Evolutionary conservation across 2,113 vertebrate genomes (phyloP).

Genomic region (Syngnathoides biaculeatus): DNA sequence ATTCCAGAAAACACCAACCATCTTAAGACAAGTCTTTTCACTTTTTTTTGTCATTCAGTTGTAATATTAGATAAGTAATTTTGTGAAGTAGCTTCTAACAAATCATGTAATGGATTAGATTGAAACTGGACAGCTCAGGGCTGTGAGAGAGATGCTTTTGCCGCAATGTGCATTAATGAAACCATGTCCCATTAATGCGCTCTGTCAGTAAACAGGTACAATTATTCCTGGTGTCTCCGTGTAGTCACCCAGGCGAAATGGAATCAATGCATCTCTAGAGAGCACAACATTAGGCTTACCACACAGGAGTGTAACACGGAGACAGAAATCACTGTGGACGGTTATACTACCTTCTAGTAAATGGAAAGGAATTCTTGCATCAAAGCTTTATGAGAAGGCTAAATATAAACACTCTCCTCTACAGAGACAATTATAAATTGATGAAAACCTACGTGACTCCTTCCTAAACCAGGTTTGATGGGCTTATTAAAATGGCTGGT

Average conservation of each 20-base stretch:
- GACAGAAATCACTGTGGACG: constrained; percentile 23
- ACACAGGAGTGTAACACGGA: constrained; percentile 7
- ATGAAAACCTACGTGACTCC: constrained; percentile 36
- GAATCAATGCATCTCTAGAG: constrained; percentile 21
- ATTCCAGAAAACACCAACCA: too few species aligned
- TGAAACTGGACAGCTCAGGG: constrained; percentile 41
- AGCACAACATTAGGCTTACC: constrained; percentile 1
- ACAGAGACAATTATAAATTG: constrained; percentile 41
- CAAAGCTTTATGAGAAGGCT: constrained; percentile 35
- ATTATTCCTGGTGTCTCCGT: constrained; percentile 7
- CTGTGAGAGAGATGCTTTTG: constrained; percentile 36
- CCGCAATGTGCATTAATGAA: constrained; percentile 49
- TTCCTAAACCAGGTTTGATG: constrained; percentile 40
- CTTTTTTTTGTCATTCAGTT: neutral
- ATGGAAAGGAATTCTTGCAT: constrained; percentile 32
- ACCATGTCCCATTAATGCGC: constrained; percentile 52
- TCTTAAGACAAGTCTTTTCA: neutral
- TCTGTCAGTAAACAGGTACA: constrained; percentile 45
- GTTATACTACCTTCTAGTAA: constrained; percentile 7
- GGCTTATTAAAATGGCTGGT: constrained; percentile 39
- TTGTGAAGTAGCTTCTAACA: constrained; percentile 10
- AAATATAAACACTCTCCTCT: constrained; percentile 53
- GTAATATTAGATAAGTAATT: constrained; percentile 4
- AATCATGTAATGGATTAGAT: constrained; percentile 31
- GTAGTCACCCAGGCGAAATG: constrained; percentile 8